Conservation (phyloP, 1,140 invertebrate species). For the Drosophila equinoxialis region DNA sequence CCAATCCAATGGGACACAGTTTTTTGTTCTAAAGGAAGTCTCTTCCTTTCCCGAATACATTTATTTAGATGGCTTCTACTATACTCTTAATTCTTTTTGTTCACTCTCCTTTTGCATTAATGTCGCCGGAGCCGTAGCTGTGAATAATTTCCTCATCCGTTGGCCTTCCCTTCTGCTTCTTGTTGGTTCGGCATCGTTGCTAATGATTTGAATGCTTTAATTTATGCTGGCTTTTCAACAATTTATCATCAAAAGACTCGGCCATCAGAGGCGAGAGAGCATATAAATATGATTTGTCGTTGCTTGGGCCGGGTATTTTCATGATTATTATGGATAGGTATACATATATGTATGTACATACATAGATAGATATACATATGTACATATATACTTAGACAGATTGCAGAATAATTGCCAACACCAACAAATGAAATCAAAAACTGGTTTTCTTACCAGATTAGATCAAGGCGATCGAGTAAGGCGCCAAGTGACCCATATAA, state of each 20-base stretch:
- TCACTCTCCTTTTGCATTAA: slow-evolving; percentile 41
- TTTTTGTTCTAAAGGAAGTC: slow-evolving; percentile 19
- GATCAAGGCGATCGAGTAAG: slow-evolving; percentile 10
- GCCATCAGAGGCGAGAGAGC: slow-evolving; percentile 19
- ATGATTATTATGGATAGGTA: slow-evolving; percentile 32
- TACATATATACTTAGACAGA: background rate
- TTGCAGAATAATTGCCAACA: slow-evolving; percentile 44
- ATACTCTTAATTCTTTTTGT: background rate
- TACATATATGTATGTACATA: slow-evolving; percentile 11
- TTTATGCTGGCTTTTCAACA: slow-evolving; percentile 61
- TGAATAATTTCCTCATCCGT: slow-evolving; percentile 81
- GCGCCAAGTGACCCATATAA: slow-evolving; percentile 74
- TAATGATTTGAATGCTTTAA: slow-evolving; percentile 77
- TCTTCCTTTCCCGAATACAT: slow-evolving; percentile 22
- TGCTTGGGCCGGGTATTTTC: slow-evolving; percentile 14
- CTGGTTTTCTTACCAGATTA: slow-evolving; percentile 50
- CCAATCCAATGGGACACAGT: slow-evolving; percentile 35
- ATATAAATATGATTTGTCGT: slow-evolving; percentile 56
- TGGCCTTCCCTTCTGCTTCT: slow-evolving; percentile 44
- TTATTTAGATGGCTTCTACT: too few relatives aligned
- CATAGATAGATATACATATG: background rate
- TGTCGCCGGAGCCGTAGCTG: slow-evolving; percentile 68
- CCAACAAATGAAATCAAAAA: slow-evolving; percentile 34
- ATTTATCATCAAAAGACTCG: slow-evolving; percentile 70
- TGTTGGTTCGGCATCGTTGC: slow-evolving; percentile 80